Evolutionary conservation across 2,888 invertebrate species (phyloP).

Genomic region (Spatulosminthurus flaviceps): DNA sequence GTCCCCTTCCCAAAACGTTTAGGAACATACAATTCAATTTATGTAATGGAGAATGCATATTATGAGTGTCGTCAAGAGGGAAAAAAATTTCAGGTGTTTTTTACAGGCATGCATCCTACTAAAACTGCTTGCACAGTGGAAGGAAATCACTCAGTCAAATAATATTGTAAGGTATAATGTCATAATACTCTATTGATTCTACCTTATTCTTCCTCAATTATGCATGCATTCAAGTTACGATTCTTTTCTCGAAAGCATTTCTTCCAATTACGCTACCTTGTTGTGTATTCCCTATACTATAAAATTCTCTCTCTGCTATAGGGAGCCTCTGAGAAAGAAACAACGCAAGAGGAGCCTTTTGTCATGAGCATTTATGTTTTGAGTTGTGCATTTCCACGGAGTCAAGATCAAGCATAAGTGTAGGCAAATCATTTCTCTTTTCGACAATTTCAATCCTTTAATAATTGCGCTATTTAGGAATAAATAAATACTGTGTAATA

Average conservation of each 20-base stretch:
- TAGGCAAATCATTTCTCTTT: no score
- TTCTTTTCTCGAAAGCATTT: slow-evolving; percentile 50
- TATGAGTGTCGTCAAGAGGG: neutral
- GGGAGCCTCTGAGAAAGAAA: no score
- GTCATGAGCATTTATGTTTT: no score
- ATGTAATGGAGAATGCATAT: neutral
- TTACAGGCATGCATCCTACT: neutral
- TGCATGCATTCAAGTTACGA: slow-evolving; percentile 40
- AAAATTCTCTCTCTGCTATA: no score
- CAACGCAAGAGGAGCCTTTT: no score
- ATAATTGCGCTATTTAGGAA: no score
- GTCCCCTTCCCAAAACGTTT: neutral
- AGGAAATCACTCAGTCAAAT: neutral
- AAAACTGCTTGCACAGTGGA: no score
- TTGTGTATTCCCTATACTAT: slow-evolving; percentile 27
- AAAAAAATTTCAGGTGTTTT: neutral
- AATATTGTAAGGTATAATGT: neutral
- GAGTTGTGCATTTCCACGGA: no score
- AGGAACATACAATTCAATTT: slow-evolving; percentile 13
- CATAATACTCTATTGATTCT: slow-evolving; percentile 3
- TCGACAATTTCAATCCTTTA: no score
- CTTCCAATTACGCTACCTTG: slow-evolving; percentile 21
- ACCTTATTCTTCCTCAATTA: slow-evolving; percentile 41
- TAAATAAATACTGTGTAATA: no score
- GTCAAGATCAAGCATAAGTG: no score